Percentiles rank a stretch among this genome's conserved stretches.
Conservation (phyloP, 2,113 vertebrate species). For the Neofelis nebulosa region DNA sequence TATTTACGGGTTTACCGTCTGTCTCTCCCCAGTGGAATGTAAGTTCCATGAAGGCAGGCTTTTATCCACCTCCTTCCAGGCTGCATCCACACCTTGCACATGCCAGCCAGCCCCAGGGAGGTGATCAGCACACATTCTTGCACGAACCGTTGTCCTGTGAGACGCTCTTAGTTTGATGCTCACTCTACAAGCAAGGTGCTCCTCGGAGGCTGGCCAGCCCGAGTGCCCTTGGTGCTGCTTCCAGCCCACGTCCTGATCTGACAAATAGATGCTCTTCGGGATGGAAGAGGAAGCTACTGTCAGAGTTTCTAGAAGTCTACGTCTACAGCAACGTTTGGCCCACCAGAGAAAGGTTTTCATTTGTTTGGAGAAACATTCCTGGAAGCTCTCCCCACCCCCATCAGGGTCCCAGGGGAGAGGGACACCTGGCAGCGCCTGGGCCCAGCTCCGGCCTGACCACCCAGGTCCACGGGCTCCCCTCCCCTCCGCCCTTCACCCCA, state of each 20-base stretch:
- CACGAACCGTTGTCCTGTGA: accelerated
- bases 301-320: conserved; percentile 35
- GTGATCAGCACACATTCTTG: accelerated
- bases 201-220: background rate
- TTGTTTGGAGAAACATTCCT: conserved; percentile 21
- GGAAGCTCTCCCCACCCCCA: background rate
- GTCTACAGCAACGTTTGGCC: background rate
- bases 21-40: too few species aligned
- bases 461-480: background rate
- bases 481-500: background rate
- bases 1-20: background rate
- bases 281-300: background rate
- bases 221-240: background rate
- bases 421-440: background rate
- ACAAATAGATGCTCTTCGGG: background rate
- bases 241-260: background rate
- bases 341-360: background rate
- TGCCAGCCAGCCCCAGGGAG: accelerated
- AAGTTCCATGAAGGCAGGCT: accelerated
- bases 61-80: accelerated
- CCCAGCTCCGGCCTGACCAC: conserved; percentile 38
- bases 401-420: background rate
- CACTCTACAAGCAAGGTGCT: too few species aligned
- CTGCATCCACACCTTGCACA: too few species aligned
- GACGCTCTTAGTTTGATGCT: accelerated